These are phyloP conservation scores for Lacanobia oleracea DNA, from an alignment of 2,888 invertebrate species.

Conservation along the genomic window DNA sequence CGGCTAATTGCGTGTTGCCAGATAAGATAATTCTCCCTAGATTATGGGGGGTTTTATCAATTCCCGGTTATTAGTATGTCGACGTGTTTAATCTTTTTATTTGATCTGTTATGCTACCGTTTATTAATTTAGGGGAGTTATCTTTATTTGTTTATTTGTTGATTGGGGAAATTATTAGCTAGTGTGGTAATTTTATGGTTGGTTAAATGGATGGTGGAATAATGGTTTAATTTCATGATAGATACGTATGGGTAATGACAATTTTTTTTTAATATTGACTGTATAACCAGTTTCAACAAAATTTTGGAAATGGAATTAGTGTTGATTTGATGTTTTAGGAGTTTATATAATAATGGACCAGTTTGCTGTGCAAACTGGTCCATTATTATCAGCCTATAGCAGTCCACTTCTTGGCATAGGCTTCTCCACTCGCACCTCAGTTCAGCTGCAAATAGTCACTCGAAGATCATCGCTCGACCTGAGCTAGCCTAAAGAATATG, in stretches of 20 bases:
- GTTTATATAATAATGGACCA: too few species aligned
- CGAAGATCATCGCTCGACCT: too few species aligned
- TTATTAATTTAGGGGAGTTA: slow-evolving; percentile 79
- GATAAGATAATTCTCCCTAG: slow-evolving; percentile 82
- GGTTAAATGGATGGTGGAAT: slow-evolving; percentile 5
- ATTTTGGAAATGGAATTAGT: too few species aligned
- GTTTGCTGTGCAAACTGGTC: too few species aligned
- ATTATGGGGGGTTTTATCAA: slow-evolving; percentile 70
- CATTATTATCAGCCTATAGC: too few species aligned
- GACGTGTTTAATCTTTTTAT: slow-evolving; percentile 62
- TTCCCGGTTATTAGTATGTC: slow-evolving; percentile 71
- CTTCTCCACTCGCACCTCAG: too few species aligned
- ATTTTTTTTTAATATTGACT: too few species aligned
- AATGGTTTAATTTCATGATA: background rate
- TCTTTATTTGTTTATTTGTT: slow-evolving; percentile 60
- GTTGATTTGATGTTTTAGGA: too few species aligned
- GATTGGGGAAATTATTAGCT: slow-evolving; percentile 35
- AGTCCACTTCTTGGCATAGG: too few species aligned
- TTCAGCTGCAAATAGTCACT: too few species aligned
- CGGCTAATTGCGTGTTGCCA: slow-evolving; percentile 83
- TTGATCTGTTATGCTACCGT: slow-evolving; percentile 77
- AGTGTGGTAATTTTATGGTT: slow-evolving; percentile 21
- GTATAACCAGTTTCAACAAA: too few species aligned
- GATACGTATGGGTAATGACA: background rate
- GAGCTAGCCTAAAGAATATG: too few species aligned